Percentiles rank a stretch among this genome's conserved stretches.
phyloP scores from a whole-genome alignment of 1,140 invertebrate genomes.

The Ruditapes philippinarum region DNA sequence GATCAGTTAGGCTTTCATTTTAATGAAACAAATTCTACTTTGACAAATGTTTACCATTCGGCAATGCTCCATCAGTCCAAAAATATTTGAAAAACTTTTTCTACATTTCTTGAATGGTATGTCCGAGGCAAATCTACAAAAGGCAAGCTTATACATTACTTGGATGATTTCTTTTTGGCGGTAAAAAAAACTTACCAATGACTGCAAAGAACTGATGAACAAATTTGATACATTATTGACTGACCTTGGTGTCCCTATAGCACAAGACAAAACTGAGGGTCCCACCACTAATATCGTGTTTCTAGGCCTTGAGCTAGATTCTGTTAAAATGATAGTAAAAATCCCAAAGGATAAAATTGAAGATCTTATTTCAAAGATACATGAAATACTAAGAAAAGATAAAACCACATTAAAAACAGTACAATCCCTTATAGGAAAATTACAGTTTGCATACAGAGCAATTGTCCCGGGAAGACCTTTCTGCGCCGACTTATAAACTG shows the following conservation, averaged over 20 bases:
- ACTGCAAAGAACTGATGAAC: neutral
- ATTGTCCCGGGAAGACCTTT: constrained; percentile 26
- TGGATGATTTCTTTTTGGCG: constrained; percentile 45
- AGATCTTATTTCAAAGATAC: neutral
- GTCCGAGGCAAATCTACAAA: neutral
- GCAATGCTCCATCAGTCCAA: neutral
- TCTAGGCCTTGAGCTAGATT: constrained; percentile 30
- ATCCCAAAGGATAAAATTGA: neutral
- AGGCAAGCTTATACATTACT: constrained; percentile 18
- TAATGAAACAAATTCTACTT: constrained; percentile 17
- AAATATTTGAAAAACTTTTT: constrained; percentile 4
- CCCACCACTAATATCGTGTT: constrained; percentile 1
- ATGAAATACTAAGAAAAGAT: neutral
- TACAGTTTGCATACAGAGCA: constrained; percentile 42
- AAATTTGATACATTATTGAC: neutral
- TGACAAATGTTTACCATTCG: constrained; percentile 39
- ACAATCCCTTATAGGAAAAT: constrained; percentile 22
- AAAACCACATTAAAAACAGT: neutral
- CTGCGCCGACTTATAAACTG: neutral
- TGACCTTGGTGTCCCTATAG: constrained; percentile 17
- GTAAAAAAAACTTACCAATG: neutral
- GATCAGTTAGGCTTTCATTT: constrained; percentile 11
- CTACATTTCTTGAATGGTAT: constrained; percentile 16
- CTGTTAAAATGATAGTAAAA: neutral
- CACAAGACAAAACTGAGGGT: constrained; percentile 35